phyloP scores from a whole-genome alignment of 2,113 vertebrate species.

The Ariopsis seemanni region DNA sequence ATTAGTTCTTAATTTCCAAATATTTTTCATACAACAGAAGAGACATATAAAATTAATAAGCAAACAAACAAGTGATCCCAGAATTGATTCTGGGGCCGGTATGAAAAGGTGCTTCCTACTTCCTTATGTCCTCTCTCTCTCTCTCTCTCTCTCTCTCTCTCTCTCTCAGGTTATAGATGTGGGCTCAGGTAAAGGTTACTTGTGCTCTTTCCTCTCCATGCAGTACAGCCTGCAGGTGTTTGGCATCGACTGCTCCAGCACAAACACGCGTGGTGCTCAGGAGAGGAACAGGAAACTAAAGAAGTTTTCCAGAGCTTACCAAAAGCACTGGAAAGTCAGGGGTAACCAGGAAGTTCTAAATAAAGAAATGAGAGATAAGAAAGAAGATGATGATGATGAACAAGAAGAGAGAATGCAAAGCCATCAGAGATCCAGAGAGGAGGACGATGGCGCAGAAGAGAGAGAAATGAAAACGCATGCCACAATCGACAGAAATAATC shows the following conservation, averaged over 20 bases:
- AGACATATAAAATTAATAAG: too few species aligned
- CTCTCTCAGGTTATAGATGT: conserved; percentile 86
- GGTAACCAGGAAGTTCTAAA: background rate
- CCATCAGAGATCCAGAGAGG: background rate
- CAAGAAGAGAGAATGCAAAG: background rate
- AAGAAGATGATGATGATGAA: background rate
- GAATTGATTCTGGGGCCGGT: background rate
- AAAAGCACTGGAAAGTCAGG: conserved; percentile 53
- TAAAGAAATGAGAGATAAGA: conserved; percentile 37
- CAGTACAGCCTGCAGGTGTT: conserved; percentile 87
- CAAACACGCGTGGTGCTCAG: conserved; percentile 87
- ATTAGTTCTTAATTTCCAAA: background rate
- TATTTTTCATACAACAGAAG: background rate
- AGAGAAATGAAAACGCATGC: background rate
- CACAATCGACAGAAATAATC: background rate
- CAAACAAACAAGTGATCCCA: background rate
- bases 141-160: conserved; percentile 25
- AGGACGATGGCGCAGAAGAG: background rate
- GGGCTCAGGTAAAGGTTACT: conserved; percentile 95
- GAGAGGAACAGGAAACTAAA: conserved; percentile 94
- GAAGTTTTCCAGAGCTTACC: conserved; percentile 85
- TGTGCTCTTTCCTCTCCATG: conserved; percentile 93
- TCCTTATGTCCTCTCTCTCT: background rate
- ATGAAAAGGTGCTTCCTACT: background rate
- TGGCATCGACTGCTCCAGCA: conserved; percentile 92